Conservation (phyloP, 1,140 invertebrate species). For the Oryzaephilus surinamensis region DNA sequence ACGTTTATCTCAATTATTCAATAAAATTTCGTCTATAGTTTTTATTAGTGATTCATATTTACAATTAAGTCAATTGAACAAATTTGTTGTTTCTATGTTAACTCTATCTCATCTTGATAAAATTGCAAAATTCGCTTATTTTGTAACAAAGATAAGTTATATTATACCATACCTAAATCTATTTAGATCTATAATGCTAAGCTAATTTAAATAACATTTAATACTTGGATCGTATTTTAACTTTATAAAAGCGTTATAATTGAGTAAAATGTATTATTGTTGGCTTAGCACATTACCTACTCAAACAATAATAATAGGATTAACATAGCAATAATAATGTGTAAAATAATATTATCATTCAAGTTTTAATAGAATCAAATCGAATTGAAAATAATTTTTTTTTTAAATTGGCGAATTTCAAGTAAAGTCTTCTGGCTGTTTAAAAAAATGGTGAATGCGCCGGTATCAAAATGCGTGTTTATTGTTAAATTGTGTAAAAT, state of each 20-base stretch:
- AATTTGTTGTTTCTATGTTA: neutral
- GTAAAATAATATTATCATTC: slow-evolving; percentile 2
- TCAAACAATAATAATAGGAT: too few relatives aligned
- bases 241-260: too few relatives aligned
- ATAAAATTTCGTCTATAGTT: slow-evolving; percentile 5
- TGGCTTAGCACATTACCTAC: slow-evolving; percentile 2
- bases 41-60: slow-evolving; percentile 11
- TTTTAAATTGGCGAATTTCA: neutral
- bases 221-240: too few relatives aligned
- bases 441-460: slow-evolving; percentile 9
- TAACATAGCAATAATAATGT: too few relatives aligned
- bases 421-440: neutral
- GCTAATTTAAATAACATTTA: too few relatives aligned
- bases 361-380: too few relatives aligned
- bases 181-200: too few relatives aligned
- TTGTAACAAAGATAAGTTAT: too few relatives aligned
- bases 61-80: slow-evolving; percentile 1
- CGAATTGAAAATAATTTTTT: neutral
- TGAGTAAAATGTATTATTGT: slow-evolving; percentile 1
- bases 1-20: slow-evolving; percentile 8
- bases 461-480: slow-evolving; percentile 3
- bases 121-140: too few relatives aligned
- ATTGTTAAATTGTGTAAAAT: slow-evolving; percentile 2
- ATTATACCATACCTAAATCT: too few relatives aligned
- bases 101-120: neutral